Evolutionary conservation across 2,797 vertebrate species (phyloP), one percentile per base, ranked within the genome.

Genomic region (Falco columbarius): DNA sequence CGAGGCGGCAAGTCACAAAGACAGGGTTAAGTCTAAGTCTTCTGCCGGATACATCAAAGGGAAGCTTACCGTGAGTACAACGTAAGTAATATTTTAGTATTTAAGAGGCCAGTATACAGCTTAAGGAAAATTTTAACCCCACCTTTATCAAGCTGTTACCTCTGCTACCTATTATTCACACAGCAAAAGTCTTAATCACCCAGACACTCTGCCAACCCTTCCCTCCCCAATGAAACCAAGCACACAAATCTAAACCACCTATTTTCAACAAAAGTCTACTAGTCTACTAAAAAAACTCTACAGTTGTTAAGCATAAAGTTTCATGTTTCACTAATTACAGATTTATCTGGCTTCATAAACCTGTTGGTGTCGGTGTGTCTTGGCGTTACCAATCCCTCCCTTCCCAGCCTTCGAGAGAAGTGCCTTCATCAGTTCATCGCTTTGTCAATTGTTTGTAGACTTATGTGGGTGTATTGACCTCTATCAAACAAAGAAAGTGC

Each of bases 141-240:
- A 92, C 71, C 63, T 95, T 80, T 81, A 87, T 85, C 68, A 76
- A 81, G 76, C 66, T 70, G 77, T 74, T 73, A 91, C 49, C 74
- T 89, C 66, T 82, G 81, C 65, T 89, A 73, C 4, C 6, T 34
- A 61, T 74, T 84, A 90, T 46, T 86, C 86, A 67, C 44, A 56
- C 23, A 63, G 42, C 32, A 85, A 74, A 59, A 86, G 62, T 29
- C 54, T 75, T 70, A 86, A 81, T 11, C 5, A 6, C 46, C 52
- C 36, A 40, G 84, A 86, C 23, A 32, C 23, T 79, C 47, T 81
- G 70, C 30, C 77, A 94, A 56, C 63, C 82, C 76, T 38, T 38
- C 82, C 68, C 36, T 90, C 63, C 32, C 10, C 8, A 1, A 9
- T 92, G 59, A 91, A 79, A 74, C 29, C 72, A 89, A 76, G 56